Percentiles rank a stretch among this genome's conserved stretches.
Conservation (phyloP, 2,113 vertebrate genomes). For the Elephas maximus region DNA sequence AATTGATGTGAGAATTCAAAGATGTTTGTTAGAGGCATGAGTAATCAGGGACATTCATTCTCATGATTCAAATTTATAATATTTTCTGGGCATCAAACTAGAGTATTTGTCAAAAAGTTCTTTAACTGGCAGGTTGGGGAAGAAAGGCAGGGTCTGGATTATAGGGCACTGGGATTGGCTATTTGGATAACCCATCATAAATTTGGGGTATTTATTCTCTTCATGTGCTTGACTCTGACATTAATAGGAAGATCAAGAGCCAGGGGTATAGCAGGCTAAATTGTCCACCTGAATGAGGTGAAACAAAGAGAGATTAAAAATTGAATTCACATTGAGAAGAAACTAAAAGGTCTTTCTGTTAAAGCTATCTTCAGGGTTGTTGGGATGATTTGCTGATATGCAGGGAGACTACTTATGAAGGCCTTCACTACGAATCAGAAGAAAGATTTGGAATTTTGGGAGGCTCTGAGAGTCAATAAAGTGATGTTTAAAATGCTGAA, state of each 20-base stretch:
- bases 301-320: constrained; percentile 24
- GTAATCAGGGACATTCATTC: neutral
- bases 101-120: neutral
- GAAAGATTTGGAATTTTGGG: constrained; percentile 24
- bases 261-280: constrained; percentile 42
- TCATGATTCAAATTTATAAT: constrained; percentile 20
- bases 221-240: neutral
- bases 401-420: constrained; percentile 64
- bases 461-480: constrained; percentile 48
- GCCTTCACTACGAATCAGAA: constrained; percentile 36
- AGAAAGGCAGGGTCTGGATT: neutral
- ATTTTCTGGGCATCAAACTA: neutral
- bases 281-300: constrained; percentile 14
- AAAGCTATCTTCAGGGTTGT: neutral
- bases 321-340: constrained; percentile 23
- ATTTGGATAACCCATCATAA: constrained; percentile 46
- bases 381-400: constrained; percentile 38
- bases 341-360: neutral
- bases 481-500: constrained; percentile 3
- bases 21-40: neutral
- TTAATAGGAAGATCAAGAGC: neutral
- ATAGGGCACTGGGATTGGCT: neutral
- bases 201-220: constrained; percentile 50
- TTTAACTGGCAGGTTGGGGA: neutral
- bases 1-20: constrained; percentile 18